Conservation (phyloP, 1,140 invertebrate genomes). For the Drosophila watanabei region DNA sequence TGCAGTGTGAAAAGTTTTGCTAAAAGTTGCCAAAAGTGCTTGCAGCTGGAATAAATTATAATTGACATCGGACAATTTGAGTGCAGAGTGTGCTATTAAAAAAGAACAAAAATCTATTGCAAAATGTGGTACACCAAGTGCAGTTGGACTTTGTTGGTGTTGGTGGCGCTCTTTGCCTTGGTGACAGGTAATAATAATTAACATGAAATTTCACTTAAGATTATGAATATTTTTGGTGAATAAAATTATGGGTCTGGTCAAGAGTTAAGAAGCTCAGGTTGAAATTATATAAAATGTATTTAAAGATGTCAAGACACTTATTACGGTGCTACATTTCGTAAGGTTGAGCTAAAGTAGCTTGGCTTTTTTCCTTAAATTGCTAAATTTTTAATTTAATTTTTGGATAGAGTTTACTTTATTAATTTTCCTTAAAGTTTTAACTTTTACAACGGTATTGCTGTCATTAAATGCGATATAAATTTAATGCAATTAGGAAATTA, state of each 20-base stretch:
- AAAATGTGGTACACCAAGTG: constrained; percentile 75
- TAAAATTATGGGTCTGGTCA: no score
- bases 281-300: not conserved
- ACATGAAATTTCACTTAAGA: not conserved
- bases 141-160: constrained; percentile 67
- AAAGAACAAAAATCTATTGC: constrained; percentile 2
- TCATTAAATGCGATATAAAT: no score
- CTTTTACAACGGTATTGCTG: no score
- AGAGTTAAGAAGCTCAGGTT: not conserved
- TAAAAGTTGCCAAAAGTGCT: constrained; percentile 45
- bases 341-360: no score
- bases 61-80: constrained; percentile 37
- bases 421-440: no score
- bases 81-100: constrained; percentile 22
- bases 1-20: constrained; percentile 27
- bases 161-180: constrained; percentile 61
- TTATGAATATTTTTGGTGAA: not conserved
- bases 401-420: no score
- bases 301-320: not conserved
- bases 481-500: no score
- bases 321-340: not conserved
- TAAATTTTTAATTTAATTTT: no score
- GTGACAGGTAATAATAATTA: constrained; percentile 55
- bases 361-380: no score
- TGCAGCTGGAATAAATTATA: constrained; percentile 22